Base-by-base conservation (phyloP, 2,888 invertebrate species). In the Cephus nigrinus region DNA sequence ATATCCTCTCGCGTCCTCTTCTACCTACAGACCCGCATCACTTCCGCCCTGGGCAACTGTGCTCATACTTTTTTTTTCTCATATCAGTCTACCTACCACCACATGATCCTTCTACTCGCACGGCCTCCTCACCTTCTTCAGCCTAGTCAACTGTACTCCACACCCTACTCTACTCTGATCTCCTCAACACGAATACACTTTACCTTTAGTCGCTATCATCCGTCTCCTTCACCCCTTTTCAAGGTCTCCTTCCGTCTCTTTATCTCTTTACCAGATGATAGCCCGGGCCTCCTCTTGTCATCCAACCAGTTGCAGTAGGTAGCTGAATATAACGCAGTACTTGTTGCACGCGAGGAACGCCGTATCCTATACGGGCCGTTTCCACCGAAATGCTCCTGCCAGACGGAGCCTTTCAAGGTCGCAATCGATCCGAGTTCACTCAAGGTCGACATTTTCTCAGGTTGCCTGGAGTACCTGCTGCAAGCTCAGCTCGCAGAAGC, bases 361-460 rank as follows among this genome's bases (percentile, higher is more conserved):
- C 72, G 23, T 69, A 34, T 71, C 55, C 71, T 33, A 32, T 75
- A 69, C 69, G 23, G 40, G 40, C 4, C 40, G 40, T 15, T 40
- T 40, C 40, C 4, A 40, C 40, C 40, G 40, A 40, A 40, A 40
- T 15, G 15, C 40, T 40, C 15, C 40, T 40, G 40, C 40, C 40
- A 40, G 40, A 40, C 40, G 40, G 40, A 40, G 40, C 15, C 40
- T 40, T 40, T 40, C 40, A 40, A 40, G 40, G 40, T 15, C 40
- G 40, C 40, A 1, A 86, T 86, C 86, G 84, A 85, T 86, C 82
- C 80, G 80, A 83, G 86, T 86, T 87, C 86, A 82, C 83, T 86
- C 81, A 71, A 71, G 71, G 71, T 71, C 71, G 71, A 11, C 31
- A 1, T 71, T 71, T 32, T 71, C 40, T 40, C 40, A 40, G 40